Conservation (phyloP, 2,113 vertebrate species). For the Microcebus ravelobensis region DNA sequence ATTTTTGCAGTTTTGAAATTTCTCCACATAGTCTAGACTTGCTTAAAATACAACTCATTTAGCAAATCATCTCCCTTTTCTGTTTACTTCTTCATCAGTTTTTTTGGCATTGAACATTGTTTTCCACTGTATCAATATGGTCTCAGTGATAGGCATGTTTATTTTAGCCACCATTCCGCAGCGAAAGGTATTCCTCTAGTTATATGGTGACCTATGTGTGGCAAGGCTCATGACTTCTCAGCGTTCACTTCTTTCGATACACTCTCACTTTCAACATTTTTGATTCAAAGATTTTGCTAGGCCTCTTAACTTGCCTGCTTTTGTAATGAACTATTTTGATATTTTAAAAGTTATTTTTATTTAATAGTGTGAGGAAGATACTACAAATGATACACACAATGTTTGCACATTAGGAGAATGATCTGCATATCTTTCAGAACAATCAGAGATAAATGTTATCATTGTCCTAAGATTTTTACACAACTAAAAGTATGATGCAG, state of each 20-base stretch:
- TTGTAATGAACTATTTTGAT: background rate
- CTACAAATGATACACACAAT: background rate
- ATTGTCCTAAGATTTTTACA: background rate
- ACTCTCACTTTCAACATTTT: background rate
- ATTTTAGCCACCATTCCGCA: background rate
- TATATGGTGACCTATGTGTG: too few species aligned
- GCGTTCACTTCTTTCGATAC: background rate
- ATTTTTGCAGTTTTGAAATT: background rate
- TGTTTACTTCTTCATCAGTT: too few species aligned
- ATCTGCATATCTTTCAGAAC: background rate
- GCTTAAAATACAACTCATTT: background rate
- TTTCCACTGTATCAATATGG: background rate
- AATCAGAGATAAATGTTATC: background rate
- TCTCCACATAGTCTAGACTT: background rate
- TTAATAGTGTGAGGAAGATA: background rate
- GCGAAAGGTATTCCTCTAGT: background rate
- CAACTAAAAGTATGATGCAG: too few species aligned
- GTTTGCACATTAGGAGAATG: background rate
- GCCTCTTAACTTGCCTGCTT: background rate
- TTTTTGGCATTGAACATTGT: rapidly evolving
- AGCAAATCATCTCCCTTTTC: background rate
- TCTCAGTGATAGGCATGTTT: rapidly evolving
- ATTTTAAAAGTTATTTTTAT: background rate
- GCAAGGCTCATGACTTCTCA: background rate
- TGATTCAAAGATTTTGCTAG: too few species aligned